phyloP scores from a whole-genome alignment of 1,140 invertebrate species.

The Chrysopa pallens region DNA sequence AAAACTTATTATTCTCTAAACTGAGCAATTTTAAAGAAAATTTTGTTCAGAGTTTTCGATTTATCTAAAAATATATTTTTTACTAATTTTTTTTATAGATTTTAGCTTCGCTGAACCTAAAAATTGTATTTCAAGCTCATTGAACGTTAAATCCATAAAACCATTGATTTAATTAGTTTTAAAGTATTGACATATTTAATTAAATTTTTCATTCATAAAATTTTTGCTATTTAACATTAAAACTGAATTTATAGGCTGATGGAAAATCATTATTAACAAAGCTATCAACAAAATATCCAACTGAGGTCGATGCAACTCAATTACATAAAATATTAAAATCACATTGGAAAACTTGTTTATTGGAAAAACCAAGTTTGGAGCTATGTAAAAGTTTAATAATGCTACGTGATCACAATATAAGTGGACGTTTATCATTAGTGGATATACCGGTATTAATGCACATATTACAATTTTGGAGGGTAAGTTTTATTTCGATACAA shows the following conservation, averaged over 20 bases:
- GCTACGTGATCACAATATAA: constrained; percentile 45
- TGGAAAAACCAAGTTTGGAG: constrained; percentile 33
- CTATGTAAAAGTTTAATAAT: constrained; percentile 47
- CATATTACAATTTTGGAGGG: constrained; percentile 47
- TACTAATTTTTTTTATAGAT: too few relatives aligned
- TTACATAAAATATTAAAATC: constrained; percentile 39
- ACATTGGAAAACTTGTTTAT: constrained; percentile 31
- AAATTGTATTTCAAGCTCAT: too few relatives aligned
- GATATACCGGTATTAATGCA: constrained; percentile 41
- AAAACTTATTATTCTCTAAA: too few relatives aligned
- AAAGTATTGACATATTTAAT: not conserved
- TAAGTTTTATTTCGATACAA: constrained; percentile 16
- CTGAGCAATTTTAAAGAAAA: too few relatives aligned
- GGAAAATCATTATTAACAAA: constrained; percentile 28
- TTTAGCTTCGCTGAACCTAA: too few relatives aligned
- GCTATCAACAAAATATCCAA: constrained; percentile 34
- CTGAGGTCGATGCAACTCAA: constrained; percentile 40
- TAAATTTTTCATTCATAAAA: not conserved
- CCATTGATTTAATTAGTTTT: not conserved
- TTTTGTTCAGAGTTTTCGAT: too few relatives aligned
- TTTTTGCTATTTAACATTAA: not conserved
- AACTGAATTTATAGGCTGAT: constrained; percentile 21
- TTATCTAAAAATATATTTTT: too few relatives aligned
- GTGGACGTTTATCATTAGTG: constrained; percentile 34
- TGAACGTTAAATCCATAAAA: not conserved